These are phyloP conservation scores for Rhinogobio ventralis DNA, from an alignment of 2,797 vertebrate species.

Conservation along the genomic window DNA sequence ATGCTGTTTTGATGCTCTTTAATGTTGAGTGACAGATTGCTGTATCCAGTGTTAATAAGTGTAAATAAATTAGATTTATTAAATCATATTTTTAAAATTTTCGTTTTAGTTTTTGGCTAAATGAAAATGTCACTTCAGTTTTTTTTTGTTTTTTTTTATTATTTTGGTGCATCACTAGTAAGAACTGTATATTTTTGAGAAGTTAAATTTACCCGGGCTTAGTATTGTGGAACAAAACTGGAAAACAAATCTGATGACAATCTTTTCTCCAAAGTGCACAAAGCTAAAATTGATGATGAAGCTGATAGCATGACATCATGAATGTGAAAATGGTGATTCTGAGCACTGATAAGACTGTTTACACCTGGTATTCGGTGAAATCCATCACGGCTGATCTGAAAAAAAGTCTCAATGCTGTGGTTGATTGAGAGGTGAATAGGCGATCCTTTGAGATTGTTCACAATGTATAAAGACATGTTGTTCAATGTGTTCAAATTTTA, in stretches of 20 bases:
- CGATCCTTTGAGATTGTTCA: neutral
- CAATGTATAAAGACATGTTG: neutral
- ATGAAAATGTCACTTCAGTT: neutral
- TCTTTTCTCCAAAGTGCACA: neutral
- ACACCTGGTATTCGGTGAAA: constrained; percentile 2
- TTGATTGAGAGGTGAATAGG: neutral
- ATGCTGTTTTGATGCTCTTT: neutral
- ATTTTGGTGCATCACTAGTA: constrained; percentile 8
- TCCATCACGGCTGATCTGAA: neutral
- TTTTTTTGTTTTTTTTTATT: no score
- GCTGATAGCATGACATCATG: constrained; percentile 15
- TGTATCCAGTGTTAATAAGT: neutral
- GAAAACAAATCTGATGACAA: neutral
- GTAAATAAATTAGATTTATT: neutral
- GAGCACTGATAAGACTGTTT: neutral
- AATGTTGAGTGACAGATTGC: neutral
- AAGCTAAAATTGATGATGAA: constrained; percentile 17
- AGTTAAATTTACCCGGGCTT: neutral
- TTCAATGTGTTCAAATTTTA: neutral
- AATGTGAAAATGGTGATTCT: constrained; percentile 6
- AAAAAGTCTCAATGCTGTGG: neutral
- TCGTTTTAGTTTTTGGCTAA: neutral
- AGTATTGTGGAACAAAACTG: neutral
- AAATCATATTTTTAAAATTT: neutral
- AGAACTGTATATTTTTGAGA: neutral